Evolutionary conservation across 2,113 vertebrate genomes (phyloP).

Genomic region (Dermatemys mawii): DNA sequence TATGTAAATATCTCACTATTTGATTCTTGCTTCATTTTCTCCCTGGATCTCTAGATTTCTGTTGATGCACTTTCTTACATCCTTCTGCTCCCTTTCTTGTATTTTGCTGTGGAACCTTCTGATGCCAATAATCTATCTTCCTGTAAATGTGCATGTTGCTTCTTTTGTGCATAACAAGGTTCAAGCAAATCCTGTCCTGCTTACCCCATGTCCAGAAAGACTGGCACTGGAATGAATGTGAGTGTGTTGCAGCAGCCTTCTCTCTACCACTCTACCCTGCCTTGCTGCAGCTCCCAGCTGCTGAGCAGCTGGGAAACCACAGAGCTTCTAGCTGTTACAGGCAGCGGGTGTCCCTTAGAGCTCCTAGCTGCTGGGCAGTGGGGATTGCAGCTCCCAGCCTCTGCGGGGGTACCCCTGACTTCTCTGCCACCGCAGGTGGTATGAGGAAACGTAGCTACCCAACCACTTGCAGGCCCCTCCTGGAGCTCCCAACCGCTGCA

Average conservation of each 20-base stretch:
- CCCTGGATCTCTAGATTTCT: not conserved
- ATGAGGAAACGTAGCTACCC: too few species aligned
- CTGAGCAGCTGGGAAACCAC: too few species aligned
- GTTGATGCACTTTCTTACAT: not conserved
- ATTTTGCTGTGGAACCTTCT: not conserved
- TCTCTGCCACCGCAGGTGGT: too few species aligned
- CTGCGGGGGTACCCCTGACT: too few species aligned
- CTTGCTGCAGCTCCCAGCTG: too few species aligned
- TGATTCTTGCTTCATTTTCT: not conserved
- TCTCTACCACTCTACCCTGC: not conserved
- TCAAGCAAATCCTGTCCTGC: not conserved
- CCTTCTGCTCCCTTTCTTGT: not conserved
- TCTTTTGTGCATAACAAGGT: not conserved
- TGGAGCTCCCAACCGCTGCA: too few species aligned
- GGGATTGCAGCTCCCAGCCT: too few species aligned
- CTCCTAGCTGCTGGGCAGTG: too few species aligned
- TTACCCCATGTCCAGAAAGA: not conserved
- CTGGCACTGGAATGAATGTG: not conserved
- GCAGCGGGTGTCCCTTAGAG: too few species aligned
- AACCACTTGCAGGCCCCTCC: too few species aligned
- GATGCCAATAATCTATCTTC: not conserved
- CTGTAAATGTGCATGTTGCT: not conserved
- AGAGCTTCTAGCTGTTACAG: too few species aligned
- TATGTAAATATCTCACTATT: not conserved
- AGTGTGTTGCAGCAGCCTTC: not conserved